Evolutionary conservation across 2,797 vertebrate genomes (phyloP).

Genomic region (Eupleurogrammus muticus): DNA sequence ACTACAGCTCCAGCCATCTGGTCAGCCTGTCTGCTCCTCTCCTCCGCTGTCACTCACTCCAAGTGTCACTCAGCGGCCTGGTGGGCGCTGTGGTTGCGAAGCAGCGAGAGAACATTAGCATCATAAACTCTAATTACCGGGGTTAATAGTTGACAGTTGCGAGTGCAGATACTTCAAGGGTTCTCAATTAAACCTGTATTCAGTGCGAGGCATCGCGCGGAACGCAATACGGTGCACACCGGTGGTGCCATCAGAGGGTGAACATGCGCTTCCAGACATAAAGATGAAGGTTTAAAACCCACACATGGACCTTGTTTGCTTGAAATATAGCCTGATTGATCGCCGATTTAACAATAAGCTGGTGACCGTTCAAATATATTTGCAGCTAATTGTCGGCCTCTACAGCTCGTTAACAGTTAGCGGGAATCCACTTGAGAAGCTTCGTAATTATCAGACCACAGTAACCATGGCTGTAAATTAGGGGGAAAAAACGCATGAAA

Average conservation of each 20-base stretch:
- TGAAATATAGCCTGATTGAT: not conserved
- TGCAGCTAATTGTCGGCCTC: too few species aligned
- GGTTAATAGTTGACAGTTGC: slow-evolving; percentile 71
- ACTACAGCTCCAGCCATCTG: slow-evolving; percentile 81
- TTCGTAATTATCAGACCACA: too few species aligned
- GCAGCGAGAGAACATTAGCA: slow-evolving; percentile 70
- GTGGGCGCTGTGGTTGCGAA: slow-evolving; percentile 58
- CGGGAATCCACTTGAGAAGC: too few species aligned
- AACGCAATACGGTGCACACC: slow-evolving; percentile 25
- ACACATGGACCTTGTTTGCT: not conserved
- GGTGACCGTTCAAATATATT: too few species aligned
- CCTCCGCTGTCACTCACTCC: slow-evolving; percentile 76
- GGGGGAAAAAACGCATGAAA: too few species aligned
- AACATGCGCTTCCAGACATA: slow-evolving; percentile 3
- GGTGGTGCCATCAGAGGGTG: slow-evolving; percentile 8
- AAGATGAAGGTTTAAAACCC: slow-evolving; percentile 1
- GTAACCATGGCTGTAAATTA: too few species aligned
- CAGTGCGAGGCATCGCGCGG: slow-evolving; percentile 13
- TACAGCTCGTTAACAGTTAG: too few species aligned
- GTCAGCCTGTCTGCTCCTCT: slow-evolving; percentile 78
- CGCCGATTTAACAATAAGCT: too few species aligned
- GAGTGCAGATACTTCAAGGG: slow-evolving; percentile 67
- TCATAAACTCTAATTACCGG: slow-evolving; percentile 71
- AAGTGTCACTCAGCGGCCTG: slow-evolving; percentile 79
- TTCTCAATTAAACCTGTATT: slow-evolving; percentile 64